These are phyloP conservation scores for Erynnis tages DNA, from an alignment of 2,888 invertebrate genomes.

Conservation along the genomic window DNA sequence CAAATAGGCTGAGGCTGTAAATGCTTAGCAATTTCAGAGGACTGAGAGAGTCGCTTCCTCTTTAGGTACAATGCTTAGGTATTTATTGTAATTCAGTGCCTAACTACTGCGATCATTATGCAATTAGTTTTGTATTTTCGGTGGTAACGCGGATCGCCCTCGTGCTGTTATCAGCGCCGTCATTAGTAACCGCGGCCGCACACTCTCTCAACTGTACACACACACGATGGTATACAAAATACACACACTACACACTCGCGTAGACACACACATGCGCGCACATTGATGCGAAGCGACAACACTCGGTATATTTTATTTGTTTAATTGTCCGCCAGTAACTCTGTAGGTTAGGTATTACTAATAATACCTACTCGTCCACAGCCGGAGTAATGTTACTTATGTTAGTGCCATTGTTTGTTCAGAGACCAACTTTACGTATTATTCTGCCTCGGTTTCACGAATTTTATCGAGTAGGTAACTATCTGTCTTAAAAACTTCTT, in stretches of 20 bases:
- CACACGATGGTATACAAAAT: neutral
- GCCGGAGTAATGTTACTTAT: neutral
- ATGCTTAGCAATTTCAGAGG: too few relatives aligned
- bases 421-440: too few relatives aligned
- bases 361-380: neutral
- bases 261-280: neutral
- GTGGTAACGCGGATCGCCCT: neutral
- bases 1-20: too few relatives aligned
- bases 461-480: too few relatives aligned
- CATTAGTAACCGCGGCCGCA: slow-evolving; percentile 17
- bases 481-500: neutral
- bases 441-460: too few relatives aligned
- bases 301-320: slow-evolving; percentile 6
- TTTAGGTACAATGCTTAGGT: too few relatives aligned
- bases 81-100: too few relatives aligned
- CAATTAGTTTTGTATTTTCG: slow-evolving; percentile 14
- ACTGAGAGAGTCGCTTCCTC: too few relatives aligned
- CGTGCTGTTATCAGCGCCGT: slow-evolving; percentile 19
- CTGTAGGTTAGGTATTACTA: neutral
- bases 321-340: slow-evolving; percentile 11
- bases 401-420: neutral
- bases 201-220: neutral
- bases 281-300: neutral
- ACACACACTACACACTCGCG: neutral
- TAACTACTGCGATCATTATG: neutral